Conservation (phyloP, 1,140 invertebrate genomes). For the Drosophila watanabei region DNA sequence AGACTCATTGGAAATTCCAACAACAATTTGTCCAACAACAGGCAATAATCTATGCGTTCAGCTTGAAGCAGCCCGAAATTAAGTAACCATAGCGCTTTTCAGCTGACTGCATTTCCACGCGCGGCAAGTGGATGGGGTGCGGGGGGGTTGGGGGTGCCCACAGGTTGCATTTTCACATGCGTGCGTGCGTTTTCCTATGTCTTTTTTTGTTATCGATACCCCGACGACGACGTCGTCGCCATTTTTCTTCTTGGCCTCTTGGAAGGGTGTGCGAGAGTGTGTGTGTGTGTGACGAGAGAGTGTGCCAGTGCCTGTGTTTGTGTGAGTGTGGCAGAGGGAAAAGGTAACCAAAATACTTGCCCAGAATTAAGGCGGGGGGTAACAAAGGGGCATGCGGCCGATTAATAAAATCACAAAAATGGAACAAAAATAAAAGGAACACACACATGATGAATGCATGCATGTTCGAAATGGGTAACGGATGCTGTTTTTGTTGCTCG, state of each 20-base stretch:
- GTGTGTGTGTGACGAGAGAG: conserved; percentile 27
- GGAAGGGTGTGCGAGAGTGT: conserved; percentile 47
- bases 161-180: conserved; percentile 69
- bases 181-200: conserved; percentile 58
- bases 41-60: conserved; percentile 40
- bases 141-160: conserved; percentile 36
- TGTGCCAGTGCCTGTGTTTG: conserved; percentile 22
- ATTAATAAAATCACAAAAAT: conserved; percentile 64
- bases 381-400: conserved; percentile 32
- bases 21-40: conserved; percentile 73
- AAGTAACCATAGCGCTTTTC: conserved; percentile 21
- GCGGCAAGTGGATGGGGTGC: background rate
- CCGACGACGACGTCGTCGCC: conserved; percentile 60
- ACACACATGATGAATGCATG: conserved; percentile 33
- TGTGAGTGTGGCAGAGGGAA: conserved; percentile 55
- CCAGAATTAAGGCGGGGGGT: conserved; percentile 43
- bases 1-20: conserved; percentile 73
- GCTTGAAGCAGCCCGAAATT: conserved; percentile 15
- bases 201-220: conserved; percentile 73
- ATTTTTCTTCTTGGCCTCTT: conserved; percentile 73
- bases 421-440: conserved; percentile 23
- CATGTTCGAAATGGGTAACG: conserved; percentile 31
- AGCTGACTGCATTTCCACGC: conserved; percentile 46
- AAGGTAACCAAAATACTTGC: conserved; percentile 80
- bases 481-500: conserved; percentile 34